Evolutionary conservation across 37 sponge, comb jelly and placozoan species (phyloP).

Genomic region (Halisarca cf. caerulea): DNA sequence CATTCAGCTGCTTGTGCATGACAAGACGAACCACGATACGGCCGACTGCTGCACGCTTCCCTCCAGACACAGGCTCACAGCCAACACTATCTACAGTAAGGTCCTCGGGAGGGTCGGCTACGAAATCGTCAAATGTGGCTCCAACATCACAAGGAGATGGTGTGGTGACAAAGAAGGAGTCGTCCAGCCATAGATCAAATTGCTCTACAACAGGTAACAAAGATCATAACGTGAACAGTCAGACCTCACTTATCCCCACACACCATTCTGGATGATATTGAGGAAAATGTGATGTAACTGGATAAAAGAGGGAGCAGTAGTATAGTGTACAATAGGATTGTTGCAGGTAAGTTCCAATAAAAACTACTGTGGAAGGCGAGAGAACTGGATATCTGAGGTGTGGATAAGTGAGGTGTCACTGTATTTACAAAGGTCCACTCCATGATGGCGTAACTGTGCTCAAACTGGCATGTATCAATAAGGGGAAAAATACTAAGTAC

Average conservation of each 20-base stretch:
- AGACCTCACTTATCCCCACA: no score
- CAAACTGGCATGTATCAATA: not conserved
- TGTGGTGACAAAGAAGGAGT: not conserved
- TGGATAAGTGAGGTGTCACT: no score
- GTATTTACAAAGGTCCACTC: no score
- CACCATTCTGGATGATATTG: no score
- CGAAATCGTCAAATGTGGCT: not conserved
- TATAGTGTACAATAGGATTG: no score
- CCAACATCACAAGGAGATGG: not conserved
- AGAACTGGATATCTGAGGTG: no score
- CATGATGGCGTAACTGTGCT: no score
- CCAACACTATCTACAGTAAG: not conserved
- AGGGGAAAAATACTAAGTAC: not conserved
- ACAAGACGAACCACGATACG: slow-evolving; percentile 9
- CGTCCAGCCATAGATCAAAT: not conserved
- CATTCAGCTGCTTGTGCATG: not conserved
- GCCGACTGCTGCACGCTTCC: not conserved
- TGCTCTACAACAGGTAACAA: no score
- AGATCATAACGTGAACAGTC: not conserved
- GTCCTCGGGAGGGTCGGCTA: not conserved
- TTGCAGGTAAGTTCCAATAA: no score
- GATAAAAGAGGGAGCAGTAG: no score
- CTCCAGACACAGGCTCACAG: not conserved
- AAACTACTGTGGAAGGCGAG: no score
- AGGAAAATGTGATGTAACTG: no score